Base-by-base conservation (phyloP, 2,113 vertebrate species). In the Labeo rohita region DNA sequence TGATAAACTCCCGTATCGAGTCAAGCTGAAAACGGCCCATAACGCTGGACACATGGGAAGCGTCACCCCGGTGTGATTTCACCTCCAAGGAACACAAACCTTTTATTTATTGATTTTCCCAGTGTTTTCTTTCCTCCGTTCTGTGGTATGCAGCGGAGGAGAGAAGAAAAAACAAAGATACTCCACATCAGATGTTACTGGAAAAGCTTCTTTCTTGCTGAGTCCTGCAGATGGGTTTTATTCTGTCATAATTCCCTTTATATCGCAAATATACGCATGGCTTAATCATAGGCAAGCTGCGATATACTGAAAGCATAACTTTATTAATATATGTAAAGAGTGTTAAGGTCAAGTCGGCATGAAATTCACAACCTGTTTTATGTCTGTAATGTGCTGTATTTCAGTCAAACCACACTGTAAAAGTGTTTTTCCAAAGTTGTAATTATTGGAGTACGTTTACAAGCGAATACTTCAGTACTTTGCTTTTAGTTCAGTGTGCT, bases 1-100 rank as follows among this genome's bases (percentile, higher is more conserved):
- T 87, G 87, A 89, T 90, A 84, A 87, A 82, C 77, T 80, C 73
- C 72, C 50, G 61, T 13, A 70, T 81, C 66, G 59, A 84, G 86
- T 70, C 54, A 74, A 43, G 63, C 82, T 85, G 56, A 81, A 86
- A 86, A 83, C 80, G 11, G 36, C 45, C 61, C 39, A 61, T 61
- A 61, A 61, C n/a, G 59, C 59, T 0, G 2, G 34, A 39, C 87
- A 84, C 82, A 74, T 83, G 86, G 84, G 82, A 87, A 74, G 15
- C 50, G 34, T 70, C 68, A 49, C 56, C 47, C 15, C 13, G 36
- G 23, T n/a, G 56, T 10, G 82, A 72, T 61, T 84, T 81, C n/a
- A 56, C 80, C 83, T 87, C 61, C 18, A 21, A 70, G 18, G 50
- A 76, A 73, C 74, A 87, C 73, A 66, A 85, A 74, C 85, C 65